Conservation (phyloP, 2,797 vertebrate genomes). For the Nothura maculosa region DNA sequence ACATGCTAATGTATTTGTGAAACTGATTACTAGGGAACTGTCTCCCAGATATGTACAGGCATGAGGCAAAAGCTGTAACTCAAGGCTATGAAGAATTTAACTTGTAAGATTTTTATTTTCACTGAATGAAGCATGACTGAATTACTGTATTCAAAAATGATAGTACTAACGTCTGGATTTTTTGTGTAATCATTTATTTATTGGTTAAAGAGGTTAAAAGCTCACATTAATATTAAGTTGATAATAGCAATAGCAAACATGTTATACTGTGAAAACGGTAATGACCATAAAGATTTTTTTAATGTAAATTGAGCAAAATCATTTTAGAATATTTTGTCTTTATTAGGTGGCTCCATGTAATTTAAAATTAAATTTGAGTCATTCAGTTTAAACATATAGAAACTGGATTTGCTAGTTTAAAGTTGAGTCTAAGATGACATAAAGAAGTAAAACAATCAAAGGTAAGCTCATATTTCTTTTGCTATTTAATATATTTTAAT, state of each 20-base stretch:
- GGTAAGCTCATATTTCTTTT: not conserved
- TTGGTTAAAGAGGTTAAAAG: not conserved
- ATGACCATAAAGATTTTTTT: not conserved
- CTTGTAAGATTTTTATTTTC: not conserved
- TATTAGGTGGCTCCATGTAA: not conserved
- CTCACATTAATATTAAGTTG: not conserved
- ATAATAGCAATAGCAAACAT: not conserved
- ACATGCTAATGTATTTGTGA: rapidly evolving
- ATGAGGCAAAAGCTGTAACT: not conserved
- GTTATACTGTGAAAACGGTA: not conserved
- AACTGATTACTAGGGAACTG: not conserved
- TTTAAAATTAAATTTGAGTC: not conserved
- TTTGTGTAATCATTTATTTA: too few relatives aligned
- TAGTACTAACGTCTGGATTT: too few relatives aligned
- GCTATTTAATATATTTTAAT: not conserved
- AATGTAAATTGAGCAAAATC: not conserved
- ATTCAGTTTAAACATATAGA: not conserved
- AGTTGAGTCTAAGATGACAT: not conserved
- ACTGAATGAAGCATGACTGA: too few relatives aligned
- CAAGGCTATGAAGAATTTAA: not conserved
- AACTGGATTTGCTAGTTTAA: not conserved
- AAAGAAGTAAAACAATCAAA: not conserved
- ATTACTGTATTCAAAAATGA: not conserved
- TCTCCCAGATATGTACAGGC: not conserved
- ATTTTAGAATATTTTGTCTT: not conserved